Evolutionary conservation across 2,113 vertebrate species (phyloP).

Genomic region (Stigmatopora nigra): DNA sequence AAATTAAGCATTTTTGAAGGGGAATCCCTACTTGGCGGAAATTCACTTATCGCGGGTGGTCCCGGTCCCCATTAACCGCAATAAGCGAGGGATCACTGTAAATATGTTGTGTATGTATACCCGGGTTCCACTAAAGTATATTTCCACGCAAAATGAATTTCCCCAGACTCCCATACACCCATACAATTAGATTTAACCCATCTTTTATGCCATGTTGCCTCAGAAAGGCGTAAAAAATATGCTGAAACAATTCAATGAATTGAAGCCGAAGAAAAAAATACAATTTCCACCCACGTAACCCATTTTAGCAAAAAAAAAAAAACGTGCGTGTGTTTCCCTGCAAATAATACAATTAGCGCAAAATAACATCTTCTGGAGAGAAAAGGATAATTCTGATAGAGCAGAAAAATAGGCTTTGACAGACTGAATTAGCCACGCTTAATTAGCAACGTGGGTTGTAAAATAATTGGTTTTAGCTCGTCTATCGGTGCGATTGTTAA

Average conservation of each 20-base stretch:
- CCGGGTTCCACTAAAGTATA: neutral
- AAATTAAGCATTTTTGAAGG: no score
- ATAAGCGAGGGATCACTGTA: no score
- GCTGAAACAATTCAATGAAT: slow-evolving; percentile 7
- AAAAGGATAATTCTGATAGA: slow-evolving; percentile 45
- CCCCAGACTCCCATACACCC: neutral
- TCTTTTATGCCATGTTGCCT: neutral
- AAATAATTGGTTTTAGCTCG: slow-evolving; percentile 53
- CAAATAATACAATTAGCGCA: slow-evolving; percentile 51
- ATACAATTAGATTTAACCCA: neutral
- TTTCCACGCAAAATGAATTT: neutral
- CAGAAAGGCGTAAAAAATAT: neutral
- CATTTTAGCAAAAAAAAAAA: slow-evolving; percentile 24
- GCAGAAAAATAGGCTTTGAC: slow-evolving; percentile 38
- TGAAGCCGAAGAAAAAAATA: slow-evolving; percentile 30
- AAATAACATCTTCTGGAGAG: slow-evolving; percentile 54
- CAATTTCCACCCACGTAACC: slow-evolving; percentile 18
- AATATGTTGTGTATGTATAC: no score
- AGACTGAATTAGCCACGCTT: slow-evolving; percentile 44
- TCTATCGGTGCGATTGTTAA: slow-evolving; percentile 51
- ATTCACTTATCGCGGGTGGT: no score
- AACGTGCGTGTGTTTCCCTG: slow-evolving; percentile 30
- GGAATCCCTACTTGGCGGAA: no score
- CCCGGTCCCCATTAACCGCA: no score
- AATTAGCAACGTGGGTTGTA: slow-evolving; percentile 55